Conservation (phyloP, 2,113 vertebrate species). For the Hippolais icterina region DNA sequence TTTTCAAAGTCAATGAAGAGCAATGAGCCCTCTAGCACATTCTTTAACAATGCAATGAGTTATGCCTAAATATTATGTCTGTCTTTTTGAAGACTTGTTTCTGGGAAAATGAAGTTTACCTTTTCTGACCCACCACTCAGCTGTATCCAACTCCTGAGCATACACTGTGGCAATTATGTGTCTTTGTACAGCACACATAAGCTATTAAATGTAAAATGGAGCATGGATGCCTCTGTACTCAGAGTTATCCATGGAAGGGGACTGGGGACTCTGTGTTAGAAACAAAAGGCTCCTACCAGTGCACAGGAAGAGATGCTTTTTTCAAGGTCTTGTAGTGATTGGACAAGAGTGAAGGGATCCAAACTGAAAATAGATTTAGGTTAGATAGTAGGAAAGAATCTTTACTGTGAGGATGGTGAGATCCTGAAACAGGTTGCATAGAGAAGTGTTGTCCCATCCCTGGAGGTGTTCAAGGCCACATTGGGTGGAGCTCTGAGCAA, state of each 20-base stretch:
- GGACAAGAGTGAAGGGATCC: accelerated
- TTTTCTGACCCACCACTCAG: background rate
- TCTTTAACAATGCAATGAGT: background rate
- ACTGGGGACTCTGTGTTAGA: background rate
- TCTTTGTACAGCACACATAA: background rate
- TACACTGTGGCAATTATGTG: accelerated
- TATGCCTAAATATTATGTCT: background rate
- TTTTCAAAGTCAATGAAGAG: background rate
- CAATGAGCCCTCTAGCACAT: background rate
- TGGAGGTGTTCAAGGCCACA: background rate
- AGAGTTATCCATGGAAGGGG: background rate
- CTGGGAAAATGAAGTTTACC: background rate
- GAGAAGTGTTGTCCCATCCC: background rate
- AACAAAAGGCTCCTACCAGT: background rate
- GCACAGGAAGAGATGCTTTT: background rate
- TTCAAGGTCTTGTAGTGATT: background rate
- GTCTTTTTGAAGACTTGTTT: background rate
- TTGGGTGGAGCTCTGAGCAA: background rate
- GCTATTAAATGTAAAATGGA: background rate
- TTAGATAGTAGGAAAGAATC: background rate
- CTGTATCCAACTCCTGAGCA: background rate
- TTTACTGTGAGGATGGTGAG: background rate
- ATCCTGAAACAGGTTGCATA: background rate
- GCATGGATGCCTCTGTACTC: background rate
- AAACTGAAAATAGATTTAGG: background rate